phyloP scores from a whole-genome alignment of 2,113 vertebrate genomes.

The Symphodus melops region DNA sequence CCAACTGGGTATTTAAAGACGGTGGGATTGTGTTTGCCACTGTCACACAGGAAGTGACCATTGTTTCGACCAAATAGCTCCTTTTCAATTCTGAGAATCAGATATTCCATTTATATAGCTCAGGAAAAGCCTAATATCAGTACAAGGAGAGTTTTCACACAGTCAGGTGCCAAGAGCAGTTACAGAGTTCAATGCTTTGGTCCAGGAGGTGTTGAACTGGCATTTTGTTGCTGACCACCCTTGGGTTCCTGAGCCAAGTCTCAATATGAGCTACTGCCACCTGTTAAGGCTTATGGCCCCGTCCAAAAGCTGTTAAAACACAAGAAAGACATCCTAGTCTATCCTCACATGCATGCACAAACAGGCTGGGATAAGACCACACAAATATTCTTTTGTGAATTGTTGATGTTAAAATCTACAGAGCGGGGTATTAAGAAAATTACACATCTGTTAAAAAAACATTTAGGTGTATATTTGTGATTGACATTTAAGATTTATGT shows the following conservation, averaged over 20 bases:
- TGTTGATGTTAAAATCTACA: neutral
- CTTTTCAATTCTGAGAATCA: no score
- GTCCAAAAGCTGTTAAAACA: neutral
- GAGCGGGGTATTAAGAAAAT: neutral
- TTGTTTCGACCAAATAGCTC: no score
- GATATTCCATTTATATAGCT: no score
- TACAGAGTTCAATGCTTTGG: neutral
- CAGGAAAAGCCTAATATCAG: neutral
- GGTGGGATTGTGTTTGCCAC: no score
- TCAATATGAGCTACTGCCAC: neutral
- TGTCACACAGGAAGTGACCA: no score
- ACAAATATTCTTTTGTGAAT: neutral
- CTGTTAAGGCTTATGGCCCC: neutral
- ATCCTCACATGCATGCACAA: neutral
- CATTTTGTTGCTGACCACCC: neutral
- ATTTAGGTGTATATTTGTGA: neutral
- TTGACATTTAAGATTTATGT: neutral
- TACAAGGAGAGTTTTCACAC: neutral
- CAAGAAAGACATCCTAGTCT: neutral
- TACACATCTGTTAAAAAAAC: neutral
- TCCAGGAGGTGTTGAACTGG: neutral
- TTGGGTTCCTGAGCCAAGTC: neutral
- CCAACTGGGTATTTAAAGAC: no score
- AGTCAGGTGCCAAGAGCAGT: neutral
- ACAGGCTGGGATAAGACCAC: no score